Percentiles rank a stretch among this genome's conserved stretches.
Evolutionary conservation across 2,113 vertebrate genomes (phyloP).

Genomic region (Smithornis capensis): DNA sequence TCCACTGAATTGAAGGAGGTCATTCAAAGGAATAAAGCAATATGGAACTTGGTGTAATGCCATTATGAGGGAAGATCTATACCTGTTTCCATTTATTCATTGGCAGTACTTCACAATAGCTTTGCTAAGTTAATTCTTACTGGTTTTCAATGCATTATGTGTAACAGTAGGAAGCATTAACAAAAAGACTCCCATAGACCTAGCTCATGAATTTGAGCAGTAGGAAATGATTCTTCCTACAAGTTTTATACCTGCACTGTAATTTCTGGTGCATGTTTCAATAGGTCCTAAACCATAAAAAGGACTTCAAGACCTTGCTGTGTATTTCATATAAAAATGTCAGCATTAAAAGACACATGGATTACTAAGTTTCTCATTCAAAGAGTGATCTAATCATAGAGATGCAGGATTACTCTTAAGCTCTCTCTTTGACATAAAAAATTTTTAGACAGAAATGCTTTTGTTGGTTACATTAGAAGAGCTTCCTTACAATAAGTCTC

Average conservation of each 20-base stretch:
- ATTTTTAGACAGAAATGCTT: neutral
- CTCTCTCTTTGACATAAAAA: neutral
- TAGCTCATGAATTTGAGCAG: constrained; percentile 31
- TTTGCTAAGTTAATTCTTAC: constrained; percentile 27
- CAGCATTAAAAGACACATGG: neutral
- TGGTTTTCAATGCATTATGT: constrained; percentile 26
- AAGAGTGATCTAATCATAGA: neutral
- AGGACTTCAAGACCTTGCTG: neutral
- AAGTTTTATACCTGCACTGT: constrained; percentile 8
- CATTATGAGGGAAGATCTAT: constrained; percentile 4
- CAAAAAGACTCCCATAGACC: constrained; percentile 9
- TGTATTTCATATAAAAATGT: constrained; percentile 6
- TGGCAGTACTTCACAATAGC: constrained; percentile 18
- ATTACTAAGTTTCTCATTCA: neutral
- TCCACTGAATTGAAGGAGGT: neutral
- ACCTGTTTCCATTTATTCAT: constrained; percentile 32
- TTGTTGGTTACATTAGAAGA: neutral
- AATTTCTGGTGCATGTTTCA: constrained; percentile 22
- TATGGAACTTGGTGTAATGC: neutral
- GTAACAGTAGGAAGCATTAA: constrained; percentile 21
- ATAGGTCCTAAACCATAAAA: neutral
- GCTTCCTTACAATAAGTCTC: neutral
- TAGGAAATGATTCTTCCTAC: constrained; percentile 32
- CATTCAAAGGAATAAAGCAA: neutral
- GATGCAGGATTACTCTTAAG: neutral